Conservation (phyloP, 2,113 vertebrate genomes). For the Ceyx cyanopectus region DNA sequence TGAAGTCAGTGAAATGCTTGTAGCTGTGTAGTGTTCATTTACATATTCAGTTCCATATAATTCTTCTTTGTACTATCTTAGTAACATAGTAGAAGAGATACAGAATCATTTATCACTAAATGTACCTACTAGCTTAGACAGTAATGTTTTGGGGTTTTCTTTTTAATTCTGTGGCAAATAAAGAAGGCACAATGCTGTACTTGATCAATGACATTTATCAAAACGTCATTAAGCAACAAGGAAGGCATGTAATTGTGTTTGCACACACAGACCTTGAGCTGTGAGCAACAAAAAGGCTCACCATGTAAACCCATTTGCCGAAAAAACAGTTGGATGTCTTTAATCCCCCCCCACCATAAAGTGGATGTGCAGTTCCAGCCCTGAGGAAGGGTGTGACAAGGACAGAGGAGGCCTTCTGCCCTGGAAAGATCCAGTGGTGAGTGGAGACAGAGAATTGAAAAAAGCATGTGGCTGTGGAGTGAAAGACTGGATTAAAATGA, state of each 20-base stretch:
- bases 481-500: neutral
- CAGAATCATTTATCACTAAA: neutral
- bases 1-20: neutral
- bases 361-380: fast-evolving
- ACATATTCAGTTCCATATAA: neutral
- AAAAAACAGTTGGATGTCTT: neutral
- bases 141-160: neutral
- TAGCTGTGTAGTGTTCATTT: neutral
- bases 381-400: neutral
- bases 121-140: neutral
- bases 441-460: neutral
- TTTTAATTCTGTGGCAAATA: neutral
- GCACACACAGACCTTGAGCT: neutral
- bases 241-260: conserved; percentile 19
- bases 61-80: neutral
- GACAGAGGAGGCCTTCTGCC: neutral
- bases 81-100: neutral
- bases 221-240: conserved; percentile 20
- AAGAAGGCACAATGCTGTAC: neutral
- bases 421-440: neutral
- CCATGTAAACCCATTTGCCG: neutral
- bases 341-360: neutral
- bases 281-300: neutral
- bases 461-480: neutral
- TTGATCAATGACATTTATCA: conserved; percentile 18